Conservation (phyloP, 2,113 vertebrate species). For the Chaetops frenatus region DNA sequence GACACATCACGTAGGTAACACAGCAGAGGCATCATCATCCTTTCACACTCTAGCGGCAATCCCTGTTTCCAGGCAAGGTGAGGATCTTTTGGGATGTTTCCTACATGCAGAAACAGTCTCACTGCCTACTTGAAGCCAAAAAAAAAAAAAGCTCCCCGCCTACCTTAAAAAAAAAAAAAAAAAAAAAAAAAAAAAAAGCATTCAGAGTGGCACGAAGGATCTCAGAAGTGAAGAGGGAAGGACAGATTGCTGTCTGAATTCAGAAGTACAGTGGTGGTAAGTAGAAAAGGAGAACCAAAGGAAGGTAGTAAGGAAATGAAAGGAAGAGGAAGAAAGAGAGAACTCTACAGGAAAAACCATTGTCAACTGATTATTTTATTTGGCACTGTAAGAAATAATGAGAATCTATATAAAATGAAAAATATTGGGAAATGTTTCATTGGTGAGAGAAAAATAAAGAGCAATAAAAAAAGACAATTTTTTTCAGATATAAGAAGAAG, state of each 20-base stretch:
- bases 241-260: not conserved
- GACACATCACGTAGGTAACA: not conserved
- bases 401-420: not conserved
- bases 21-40: not conserved
- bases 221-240: not conserved
- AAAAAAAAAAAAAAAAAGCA: not conserved
- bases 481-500: not conserved
- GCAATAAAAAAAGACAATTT: accelerated
- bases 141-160: not conserved
- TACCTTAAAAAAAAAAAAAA: not conserved
- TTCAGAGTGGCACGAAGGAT: not conserved
- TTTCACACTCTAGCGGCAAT: not conserved
- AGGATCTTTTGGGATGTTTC: not conserved
- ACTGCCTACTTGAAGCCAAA: not conserved
- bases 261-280: not conserved
- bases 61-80: not conserved
- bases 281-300: not conserved
- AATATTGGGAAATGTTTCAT: not conserved
- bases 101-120: not conserved
- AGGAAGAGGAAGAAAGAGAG: not conserved
- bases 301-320: not conserved
- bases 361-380: not conserved
- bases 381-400: not conserved
- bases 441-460: not conserved
- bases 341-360: not conserved